phyloP scores from a whole-genome alignment of 2,797 vertebrate species.

The Margarornis squamiger region DNA sequence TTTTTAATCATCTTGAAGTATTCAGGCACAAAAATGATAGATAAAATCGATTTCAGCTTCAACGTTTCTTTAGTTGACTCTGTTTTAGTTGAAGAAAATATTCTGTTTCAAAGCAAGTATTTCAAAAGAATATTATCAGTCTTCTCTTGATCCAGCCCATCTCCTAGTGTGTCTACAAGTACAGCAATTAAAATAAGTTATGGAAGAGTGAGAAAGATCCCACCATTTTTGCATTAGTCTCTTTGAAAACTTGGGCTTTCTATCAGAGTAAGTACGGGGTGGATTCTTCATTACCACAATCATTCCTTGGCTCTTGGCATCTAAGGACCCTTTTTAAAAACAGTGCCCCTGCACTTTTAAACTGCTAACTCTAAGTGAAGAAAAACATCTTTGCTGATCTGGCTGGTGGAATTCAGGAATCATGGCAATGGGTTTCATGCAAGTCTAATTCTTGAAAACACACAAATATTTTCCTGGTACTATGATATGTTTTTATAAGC shows the following conservation, averaged over 20 bases:
- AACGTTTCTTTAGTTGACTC: not conserved
- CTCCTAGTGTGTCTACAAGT: not conserved
- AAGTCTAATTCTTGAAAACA: not conserved
- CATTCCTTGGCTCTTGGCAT: fast-evolving
- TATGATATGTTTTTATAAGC: not conserved
- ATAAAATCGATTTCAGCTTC: not conserved
- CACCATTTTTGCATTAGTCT: not conserved
- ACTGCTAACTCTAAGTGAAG: not conserved
- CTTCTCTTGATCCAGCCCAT: not conserved
- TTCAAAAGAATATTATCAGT: not conserved
- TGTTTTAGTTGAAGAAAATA: not conserved
- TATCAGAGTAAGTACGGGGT: not conserved
- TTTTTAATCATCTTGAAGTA: not conserved
- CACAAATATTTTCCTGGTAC: not conserved
- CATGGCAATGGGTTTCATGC: not conserved
- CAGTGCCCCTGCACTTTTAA: not conserved
- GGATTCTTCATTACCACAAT: not conserved
- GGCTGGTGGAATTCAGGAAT: not conserved
- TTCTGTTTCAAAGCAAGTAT: not conserved
- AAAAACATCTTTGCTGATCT: not conserved
- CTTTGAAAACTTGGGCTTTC: not conserved
- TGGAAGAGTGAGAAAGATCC: not conserved
- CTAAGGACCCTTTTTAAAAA: not conserved
- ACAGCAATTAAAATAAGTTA: not conserved
- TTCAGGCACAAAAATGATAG: not conserved